A percentile compares a stretch with the other conserved stretches of the same genome.
These are phyloP conservation scores for Misgurnus anguillicaudatus DNA, from an alignment of 2,113 vertebrate genomes.

Conservation along the genomic window DNA sequence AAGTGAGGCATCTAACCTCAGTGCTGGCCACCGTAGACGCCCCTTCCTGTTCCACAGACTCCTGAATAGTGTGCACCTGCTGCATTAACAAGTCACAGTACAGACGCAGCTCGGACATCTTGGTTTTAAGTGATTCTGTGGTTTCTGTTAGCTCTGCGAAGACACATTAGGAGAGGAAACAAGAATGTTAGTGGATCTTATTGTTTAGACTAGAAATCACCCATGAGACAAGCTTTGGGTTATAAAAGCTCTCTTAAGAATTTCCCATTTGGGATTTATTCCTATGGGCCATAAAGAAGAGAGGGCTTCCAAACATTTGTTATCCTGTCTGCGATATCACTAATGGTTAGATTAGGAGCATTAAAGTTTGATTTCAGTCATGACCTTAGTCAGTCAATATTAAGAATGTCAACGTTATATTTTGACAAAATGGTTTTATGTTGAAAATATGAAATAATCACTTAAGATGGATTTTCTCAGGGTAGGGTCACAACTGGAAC, in stretches of 20 bases:
- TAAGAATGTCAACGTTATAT: too few relatives aligned
- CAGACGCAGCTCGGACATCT: conserved; percentile 97
- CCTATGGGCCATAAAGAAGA: too few relatives aligned
- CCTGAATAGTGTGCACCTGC: conserved; percentile 87
- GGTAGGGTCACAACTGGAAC: too few relatives aligned
- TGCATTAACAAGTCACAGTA: conserved; percentile 95
- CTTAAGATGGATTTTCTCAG: too few relatives aligned
- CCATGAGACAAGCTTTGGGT: not conserved
- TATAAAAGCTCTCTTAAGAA: not conserved
- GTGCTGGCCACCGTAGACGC: conserved; percentile 72
- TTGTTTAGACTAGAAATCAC: not conserved
- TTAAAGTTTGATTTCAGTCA: too few relatives aligned
- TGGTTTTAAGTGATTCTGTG: conserved; percentile 91
- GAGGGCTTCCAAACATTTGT: too few relatives aligned
- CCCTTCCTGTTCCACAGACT: conserved; percentile 80
- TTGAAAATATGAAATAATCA: too few relatives aligned
- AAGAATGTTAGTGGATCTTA: conserved; percentile 9
- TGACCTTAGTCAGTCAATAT: too few relatives aligned
- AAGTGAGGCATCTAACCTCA: conserved; percentile 64
- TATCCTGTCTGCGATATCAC: too few relatives aligned
- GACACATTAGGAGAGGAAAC: conserved; percentile 18
- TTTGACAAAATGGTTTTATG: too few relatives aligned
- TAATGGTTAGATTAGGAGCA: too few relatives aligned
- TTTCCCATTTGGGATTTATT: not conserved
- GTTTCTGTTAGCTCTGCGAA: conserved; percentile 84